These are phyloP conservation scores for Phyllostomus discolor DNA, from an alignment of 2,113 vertebrate genomes.

Conservation along the genomic window DNA sequence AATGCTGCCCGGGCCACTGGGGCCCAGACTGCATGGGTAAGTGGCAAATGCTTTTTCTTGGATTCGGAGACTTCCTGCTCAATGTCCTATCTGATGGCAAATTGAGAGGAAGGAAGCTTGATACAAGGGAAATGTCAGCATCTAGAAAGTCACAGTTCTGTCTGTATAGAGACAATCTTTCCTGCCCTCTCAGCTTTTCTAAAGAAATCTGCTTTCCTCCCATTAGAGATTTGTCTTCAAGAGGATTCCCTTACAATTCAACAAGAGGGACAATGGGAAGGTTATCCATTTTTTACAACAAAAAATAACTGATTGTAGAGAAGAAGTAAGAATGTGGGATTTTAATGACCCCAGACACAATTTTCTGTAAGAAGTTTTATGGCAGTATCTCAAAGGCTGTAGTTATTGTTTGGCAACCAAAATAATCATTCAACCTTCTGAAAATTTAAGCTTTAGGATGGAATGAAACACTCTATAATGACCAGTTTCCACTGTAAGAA, in stretches of 20 bases:
- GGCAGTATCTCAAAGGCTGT: neutral
- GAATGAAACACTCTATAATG: neutral
- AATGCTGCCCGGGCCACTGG: constrained; percentile 83
- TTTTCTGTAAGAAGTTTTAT: neutral
- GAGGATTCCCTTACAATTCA: neutral
- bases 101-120: neutral
- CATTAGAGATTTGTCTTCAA: neutral
- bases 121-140: neutral
- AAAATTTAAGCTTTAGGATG: neutral
- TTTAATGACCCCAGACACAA: neutral
- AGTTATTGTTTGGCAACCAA: neutral
- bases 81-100: neutral
- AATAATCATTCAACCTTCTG: neutral
- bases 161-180: neutral
- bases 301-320: neutral
- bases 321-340: neutral
- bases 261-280: neutral
- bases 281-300: neutral
- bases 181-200: neutral
- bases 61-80: neutral
- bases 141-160: neutral
- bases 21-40: constrained; percentile 84
- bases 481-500: neutral
- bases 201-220: neutral
- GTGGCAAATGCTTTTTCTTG: neutral